These are phyloP conservation scores for Coryphaenoides rupestris DNA, from an alignment of 2,113 vertebrate species.

Conservation along the genomic window DNA sequence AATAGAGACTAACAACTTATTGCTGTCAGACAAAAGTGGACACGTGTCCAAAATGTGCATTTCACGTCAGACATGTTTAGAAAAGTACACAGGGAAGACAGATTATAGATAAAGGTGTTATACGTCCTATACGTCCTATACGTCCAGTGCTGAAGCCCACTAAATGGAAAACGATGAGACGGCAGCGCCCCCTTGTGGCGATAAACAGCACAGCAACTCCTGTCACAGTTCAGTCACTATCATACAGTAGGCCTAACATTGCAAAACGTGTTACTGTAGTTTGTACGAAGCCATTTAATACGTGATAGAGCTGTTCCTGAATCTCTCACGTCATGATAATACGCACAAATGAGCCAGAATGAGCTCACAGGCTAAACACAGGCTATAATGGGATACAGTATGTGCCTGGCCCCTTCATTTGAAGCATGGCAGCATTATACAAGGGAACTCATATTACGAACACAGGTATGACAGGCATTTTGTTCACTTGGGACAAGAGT, in stretches of 20 bases:
- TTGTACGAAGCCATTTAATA: no score
- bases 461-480: constrained; percentile 84
- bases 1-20: no score
- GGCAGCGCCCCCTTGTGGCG: constrained; percentile 61
- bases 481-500: constrained; percentile 70
- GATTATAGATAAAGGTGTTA: no score
- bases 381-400: constrained; percentile 26
- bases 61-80: no score
- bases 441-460: constrained; percentile 76
- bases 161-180: constrained; percentile 17
- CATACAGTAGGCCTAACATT: background rate
- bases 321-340: no score
- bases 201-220: background rate
- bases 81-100: no score
- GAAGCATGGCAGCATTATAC: constrained; percentile 73
- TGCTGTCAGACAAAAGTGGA: no score
- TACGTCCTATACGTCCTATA: no score
- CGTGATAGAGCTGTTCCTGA: no score
- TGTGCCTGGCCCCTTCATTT: constrained; percentile 63
- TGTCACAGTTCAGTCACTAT: background rate
- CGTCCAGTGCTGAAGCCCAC: no score
- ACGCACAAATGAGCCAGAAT: background rate
- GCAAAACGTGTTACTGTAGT: no score
- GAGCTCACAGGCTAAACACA: constrained; percentile 2
- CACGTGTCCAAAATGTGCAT: no score